Evolutionary conservation across 2,797 vertebrate genomes (phyloP).

Genomic region (Lithobates pipiens): DNA sequence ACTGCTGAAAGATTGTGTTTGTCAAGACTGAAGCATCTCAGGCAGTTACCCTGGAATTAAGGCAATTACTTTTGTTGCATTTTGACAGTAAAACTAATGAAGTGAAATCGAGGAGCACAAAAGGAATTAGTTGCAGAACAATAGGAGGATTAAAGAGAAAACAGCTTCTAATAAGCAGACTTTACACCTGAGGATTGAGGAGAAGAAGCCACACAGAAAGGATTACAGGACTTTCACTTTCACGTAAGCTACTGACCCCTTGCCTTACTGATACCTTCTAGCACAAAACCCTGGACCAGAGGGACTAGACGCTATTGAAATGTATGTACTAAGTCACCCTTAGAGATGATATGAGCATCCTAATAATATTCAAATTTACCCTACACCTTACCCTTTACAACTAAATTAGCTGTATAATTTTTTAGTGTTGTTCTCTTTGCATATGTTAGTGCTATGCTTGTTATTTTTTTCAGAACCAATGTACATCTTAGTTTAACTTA

Average conservation of each 20-base stretch:
- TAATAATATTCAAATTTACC: neutral
- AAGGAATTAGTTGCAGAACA: slow-evolving; percentile 62
- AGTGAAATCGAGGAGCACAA: slow-evolving; percentile 62
- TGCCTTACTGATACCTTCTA: slow-evolving; percentile 40
- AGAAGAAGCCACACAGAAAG: slow-evolving; percentile 32
- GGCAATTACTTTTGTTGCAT: slow-evolving; percentile 63
- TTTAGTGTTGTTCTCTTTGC: too few species aligned
- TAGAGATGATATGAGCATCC: neutral
- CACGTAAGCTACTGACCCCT: slow-evolving; percentile 12
- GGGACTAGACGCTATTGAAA: neutral
- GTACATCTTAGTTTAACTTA: too few species aligned
- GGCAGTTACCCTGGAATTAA: slow-evolving; percentile 62
- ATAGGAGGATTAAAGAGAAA: slow-evolving; percentile 59
- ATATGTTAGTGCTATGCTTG: too few species aligned
- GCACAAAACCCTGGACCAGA: neutral
- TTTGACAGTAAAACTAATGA: slow-evolving; percentile 64
- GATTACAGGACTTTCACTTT: slow-evolving; percentile 48
- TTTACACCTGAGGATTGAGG: slow-evolving; percentile 60
- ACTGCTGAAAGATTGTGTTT: slow-evolving; percentile 62
- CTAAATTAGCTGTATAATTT: too few species aligned
- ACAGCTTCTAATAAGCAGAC: slow-evolving; percentile 61
- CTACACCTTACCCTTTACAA: neutral
- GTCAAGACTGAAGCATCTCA: slow-evolving; percentile 62
- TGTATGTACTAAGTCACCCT: neutral
- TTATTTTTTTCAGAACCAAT: too few species aligned